These are phyloP conservation scores for Phorcus lineatus DNA, from an alignment of 2,888 invertebrate genomes.

Conservation along the genomic window DNA sequence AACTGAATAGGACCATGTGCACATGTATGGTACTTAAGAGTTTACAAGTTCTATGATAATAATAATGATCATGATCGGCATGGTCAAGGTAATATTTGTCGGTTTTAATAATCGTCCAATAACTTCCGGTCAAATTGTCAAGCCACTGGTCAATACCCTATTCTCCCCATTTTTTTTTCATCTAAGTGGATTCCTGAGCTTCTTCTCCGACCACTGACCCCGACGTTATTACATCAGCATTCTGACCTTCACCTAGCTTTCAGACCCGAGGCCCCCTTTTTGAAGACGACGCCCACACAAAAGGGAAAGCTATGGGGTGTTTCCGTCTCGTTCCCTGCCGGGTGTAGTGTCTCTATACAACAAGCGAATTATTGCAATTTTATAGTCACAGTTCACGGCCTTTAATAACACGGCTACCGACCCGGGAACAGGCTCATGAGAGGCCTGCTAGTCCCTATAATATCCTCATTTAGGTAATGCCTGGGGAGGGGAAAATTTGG, in stretches of 20 bases:
- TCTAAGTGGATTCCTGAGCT: no score
- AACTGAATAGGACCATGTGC: no score
- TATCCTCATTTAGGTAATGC: neutral
- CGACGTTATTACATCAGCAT: neutral
- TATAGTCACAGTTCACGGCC: neutral
- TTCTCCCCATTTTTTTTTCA: no score
- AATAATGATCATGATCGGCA: no score
- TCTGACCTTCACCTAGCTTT: neutral
- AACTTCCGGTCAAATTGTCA: no score
- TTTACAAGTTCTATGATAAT: no score
- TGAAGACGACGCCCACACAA: neutral
- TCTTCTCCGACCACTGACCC: neutral
- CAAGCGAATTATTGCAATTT: slow-evolving; percentile 16
- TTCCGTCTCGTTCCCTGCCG: neutral
- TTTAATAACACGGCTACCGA: neutral
- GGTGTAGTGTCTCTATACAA: neutral
- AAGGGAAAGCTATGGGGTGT: neutral
- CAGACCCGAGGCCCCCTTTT: neutral
- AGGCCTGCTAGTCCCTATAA: no score
- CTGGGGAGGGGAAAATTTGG: neutral
- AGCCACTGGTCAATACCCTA: no score
- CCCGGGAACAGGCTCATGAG: no score
- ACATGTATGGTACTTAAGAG: no score
- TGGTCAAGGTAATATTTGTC: no score
- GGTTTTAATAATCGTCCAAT: no score